A percentile compares a stretch with the other conserved stretches of the same genome.
Evolutionary conservation across 2,888 invertebrate genomes (phyloP).

Genomic region (Catotricha subobsoleta): DNA sequence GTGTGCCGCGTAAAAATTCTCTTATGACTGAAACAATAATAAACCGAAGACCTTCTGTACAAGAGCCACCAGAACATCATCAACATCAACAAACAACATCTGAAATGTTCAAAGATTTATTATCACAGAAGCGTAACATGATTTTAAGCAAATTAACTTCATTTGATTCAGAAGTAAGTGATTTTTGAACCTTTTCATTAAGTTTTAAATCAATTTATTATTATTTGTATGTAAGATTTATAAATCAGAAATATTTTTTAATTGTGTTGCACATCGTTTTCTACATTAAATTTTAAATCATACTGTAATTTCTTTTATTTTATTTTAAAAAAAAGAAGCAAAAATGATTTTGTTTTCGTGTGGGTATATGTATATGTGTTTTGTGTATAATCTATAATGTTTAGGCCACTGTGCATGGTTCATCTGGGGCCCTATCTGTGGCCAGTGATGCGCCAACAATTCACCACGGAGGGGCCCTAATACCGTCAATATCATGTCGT

Average conservation of each 20-base stretch:
- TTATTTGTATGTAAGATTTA: too few relatives aligned
- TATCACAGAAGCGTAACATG: slow-evolving; percentile 79
- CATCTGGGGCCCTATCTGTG: slow-evolving; percentile 34
- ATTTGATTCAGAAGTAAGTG: slow-evolving; percentile 77
- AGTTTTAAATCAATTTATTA: slow-evolving; percentile 2
- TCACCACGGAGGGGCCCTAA: slow-evolving; percentile 40
- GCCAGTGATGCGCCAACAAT: slow-evolving; percentile 39
- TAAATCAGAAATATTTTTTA: too few relatives aligned
- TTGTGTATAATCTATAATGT: neutral
- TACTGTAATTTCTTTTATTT: too few relatives aligned
- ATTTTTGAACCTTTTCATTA: neutral
- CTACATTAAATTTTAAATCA: too few relatives aligned
- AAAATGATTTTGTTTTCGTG: neutral
- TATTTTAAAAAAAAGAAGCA: neutral
- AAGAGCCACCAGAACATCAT: slow-evolving; percentile 43
- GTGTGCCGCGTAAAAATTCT: slow-evolving; percentile 21
- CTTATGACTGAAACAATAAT: slow-evolving; percentile 19
- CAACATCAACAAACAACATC: slow-evolving; percentile 59
- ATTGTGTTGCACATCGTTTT: too few relatives aligned
- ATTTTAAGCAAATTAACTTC: slow-evolving; percentile 73
- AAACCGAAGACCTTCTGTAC: slow-evolving; percentile 42
- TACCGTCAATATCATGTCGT: slow-evolving; percentile 51
- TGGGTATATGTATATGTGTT: neutral
- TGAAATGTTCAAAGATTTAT: slow-evolving; percentile 86
- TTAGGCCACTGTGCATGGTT: slow-evolving; percentile 47